phyloP scores from a whole-genome alignment of 2,113 vertebrate species.

The Dolichallabes microphthalmus region DNA sequence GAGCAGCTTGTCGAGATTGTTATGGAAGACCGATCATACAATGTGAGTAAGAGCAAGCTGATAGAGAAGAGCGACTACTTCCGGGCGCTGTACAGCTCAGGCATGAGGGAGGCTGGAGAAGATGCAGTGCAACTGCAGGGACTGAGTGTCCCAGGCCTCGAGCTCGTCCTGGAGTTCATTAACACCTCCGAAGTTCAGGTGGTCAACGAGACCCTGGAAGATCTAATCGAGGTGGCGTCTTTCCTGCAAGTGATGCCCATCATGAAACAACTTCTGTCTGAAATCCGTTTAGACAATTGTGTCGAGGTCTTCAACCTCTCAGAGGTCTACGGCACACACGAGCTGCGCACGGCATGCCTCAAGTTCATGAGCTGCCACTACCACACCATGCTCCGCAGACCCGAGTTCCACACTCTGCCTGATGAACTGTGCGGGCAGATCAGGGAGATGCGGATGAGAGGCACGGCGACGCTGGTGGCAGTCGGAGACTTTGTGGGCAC shows the following conservation, averaged over 20 bases:
- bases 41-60: slow-evolving; percentile 86
- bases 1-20: slow-evolving; percentile 84
- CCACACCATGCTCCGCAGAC: slow-evolving; percentile 82
- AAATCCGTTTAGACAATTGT: slow-evolving; percentile 84
- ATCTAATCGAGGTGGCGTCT: slow-evolving; percentile 88
- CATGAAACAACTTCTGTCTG: slow-evolving; percentile 82
- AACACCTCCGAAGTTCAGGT: slow-evolving; percentile 79
- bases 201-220: slow-evolving; percentile 78
- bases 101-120: slow-evolving; percentile 88
- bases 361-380: slow-evolving; percentile 84
- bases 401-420: slow-evolving; percentile 75
- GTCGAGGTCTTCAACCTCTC: slow-evolving; percentile 86
- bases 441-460: slow-evolving; percentile 80
- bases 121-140: slow-evolving; percentile 87
- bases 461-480: slow-evolving; percentile 80
- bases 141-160: slow-evolving; percentile 84
- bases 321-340: slow-evolving; percentile 85
- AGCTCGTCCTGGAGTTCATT: slow-evolving; percentile 91
- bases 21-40: slow-evolving; percentile 83
- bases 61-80: slow-evolving; percentile 96
- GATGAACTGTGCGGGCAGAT: slow-evolving; percentile 73
- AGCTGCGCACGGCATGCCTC: slow-evolving; percentile 80
- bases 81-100: slow-evolving; percentile 90
- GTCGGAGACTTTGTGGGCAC: slow-evolving; percentile 81
- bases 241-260: slow-evolving; percentile 91